These are phyloP conservation scores for Asteroscopus sphinx DNA, from an alignment of 2,888 invertebrate genomes.

Conservation along the genomic window DNA sequence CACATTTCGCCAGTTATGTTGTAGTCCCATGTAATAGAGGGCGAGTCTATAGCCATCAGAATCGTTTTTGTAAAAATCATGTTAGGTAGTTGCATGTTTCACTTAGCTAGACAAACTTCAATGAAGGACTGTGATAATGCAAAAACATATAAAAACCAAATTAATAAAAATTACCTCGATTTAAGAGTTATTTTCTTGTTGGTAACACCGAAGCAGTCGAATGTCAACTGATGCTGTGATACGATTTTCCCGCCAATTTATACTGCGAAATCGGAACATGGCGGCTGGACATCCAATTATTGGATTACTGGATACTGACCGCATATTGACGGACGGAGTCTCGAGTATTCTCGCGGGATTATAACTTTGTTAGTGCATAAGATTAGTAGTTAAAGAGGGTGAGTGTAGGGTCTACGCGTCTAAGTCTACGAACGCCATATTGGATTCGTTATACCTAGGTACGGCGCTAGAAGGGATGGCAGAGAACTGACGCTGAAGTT, in stretches of 20 bases:
- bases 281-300: conserved; percentile 77
- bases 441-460: conserved; percentile 19
- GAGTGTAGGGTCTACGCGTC: conserved; percentile 32
- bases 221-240: conserved; percentile 77
- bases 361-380: conserved; percentile 81
- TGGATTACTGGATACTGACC: conserved; percentile 84
- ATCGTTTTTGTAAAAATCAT: too few relatives aligned
- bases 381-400: conserved; percentile 58
- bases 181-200: conserved; percentile 57
- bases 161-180: conserved; percentile 59
- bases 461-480: too few relatives aligned
- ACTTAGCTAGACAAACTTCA: too few relatives aligned
- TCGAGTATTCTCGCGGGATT: conserved; percentile 70
- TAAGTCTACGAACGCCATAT: conserved; percentile 43
- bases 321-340: conserved; percentile 75
- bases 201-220: conserved; percentile 70
- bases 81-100: background rate
- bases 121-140: background rate
- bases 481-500: too few relatives aligned
- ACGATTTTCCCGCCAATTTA: conserved; percentile 75
- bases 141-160: background rate
- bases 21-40: too few relatives aligned
- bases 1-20: too few relatives aligned
- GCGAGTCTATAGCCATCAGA: too few relatives aligned
- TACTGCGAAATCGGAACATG: conserved; percentile 70